Percentiles rank a stretch among this genome's conserved stretches.
Conservation (phyloP, 2,113 vertebrate species). For the Dryoscopus gambensis region DNA sequence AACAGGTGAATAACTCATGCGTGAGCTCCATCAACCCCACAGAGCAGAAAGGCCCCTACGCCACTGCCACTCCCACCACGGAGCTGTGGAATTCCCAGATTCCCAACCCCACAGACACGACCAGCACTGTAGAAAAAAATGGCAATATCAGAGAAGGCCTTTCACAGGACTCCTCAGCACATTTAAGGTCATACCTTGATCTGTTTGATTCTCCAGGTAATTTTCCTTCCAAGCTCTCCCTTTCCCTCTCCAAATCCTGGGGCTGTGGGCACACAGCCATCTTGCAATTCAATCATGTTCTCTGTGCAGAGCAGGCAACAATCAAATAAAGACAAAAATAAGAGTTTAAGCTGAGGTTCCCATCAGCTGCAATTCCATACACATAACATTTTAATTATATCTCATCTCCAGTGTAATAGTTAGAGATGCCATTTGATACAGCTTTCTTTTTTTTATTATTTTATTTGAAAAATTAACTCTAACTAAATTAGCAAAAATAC, state of each 20-base stretch:
- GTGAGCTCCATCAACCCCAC: accelerated
- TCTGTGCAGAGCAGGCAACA: conserved; percentile 26
- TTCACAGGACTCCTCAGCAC: background rate
- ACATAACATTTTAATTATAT: conserved; percentile 68
- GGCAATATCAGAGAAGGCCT: accelerated
- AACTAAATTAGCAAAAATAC: conserved; percentile 66
- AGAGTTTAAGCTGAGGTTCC: conserved; percentile 41
- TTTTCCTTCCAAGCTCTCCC: background rate
- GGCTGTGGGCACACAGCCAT: background rate
- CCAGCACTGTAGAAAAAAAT: background rate
- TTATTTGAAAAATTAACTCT: conserved; percentile 62
- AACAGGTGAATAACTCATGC: background rate
- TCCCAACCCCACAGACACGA: accelerated
- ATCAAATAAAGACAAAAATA: conserved; percentile 46
- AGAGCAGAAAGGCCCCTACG: background rate
- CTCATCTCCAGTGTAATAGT: conserved; percentile 57
- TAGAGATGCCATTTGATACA: conserved; percentile 61
- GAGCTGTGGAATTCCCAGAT: background rate
- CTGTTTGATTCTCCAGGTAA: background rate
- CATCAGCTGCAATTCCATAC: conserved; percentile 49
- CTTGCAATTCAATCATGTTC: conserved; percentile 25
- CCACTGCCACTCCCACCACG: background rate
- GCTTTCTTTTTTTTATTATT: background rate
- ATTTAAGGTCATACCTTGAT: background rate
- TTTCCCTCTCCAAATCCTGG: background rate